A percentile compares a stretch with the other conserved stretches of the same genome.
Evolutionary conservation across 64 coral and sea anemone genomes (phyloP).

Genomic region (Astreopora myriophthalma): DNA sequence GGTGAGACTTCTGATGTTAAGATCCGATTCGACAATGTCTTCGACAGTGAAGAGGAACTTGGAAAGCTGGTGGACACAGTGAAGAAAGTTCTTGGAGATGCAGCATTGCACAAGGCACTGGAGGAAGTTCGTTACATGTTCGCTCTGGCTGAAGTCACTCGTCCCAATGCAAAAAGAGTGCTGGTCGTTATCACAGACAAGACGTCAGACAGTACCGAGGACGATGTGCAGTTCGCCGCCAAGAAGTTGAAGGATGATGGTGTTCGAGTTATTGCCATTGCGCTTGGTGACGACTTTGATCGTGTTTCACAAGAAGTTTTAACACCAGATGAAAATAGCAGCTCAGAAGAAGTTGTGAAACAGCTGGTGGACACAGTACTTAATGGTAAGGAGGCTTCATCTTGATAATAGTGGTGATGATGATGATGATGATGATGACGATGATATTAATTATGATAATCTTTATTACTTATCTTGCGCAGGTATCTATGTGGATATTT

Average conservation of each 20-base stretch:
- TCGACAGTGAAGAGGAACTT: slow-evolving; percentile 24
- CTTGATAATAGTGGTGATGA: too few relatives aligned
- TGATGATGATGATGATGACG: too few relatives aligned
- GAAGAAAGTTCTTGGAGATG: background rate
- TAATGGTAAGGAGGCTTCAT: background rate
- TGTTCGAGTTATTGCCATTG: slow-evolving; percentile 54
- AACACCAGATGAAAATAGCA: slow-evolving; percentile 24
- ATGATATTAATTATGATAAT: too few relatives aligned
- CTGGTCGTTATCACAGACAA: slow-evolving; percentile 60
- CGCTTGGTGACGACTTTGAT: slow-evolving; percentile 47
- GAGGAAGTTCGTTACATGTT: slow-evolving; percentile 30
- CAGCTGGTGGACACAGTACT: slow-evolving; percentile 1
- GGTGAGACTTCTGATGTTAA: slow-evolving; percentile 15
- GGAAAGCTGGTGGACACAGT: slow-evolving; percentile 11
- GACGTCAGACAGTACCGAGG: slow-evolving; percentile 56
- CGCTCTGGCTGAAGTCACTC: slow-evolving; percentile 24
- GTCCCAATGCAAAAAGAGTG: slow-evolving; percentile 34
- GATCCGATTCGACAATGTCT: slow-evolving; percentile 17
- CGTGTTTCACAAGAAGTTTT: slow-evolving; percentile 12
- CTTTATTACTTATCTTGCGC: too few relatives aligned
- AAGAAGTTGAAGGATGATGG: slow-evolving; percentile 35
- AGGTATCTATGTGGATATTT: too few relatives aligned
- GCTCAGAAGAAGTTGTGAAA: background rate
- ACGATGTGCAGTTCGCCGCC: slow-evolving; percentile 14
- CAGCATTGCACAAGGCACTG: slow-evolving; percentile 31